phyloP scores from a whole-genome alignment of 2,797 vertebrate species.

The Australoheros facetus region DNA sequence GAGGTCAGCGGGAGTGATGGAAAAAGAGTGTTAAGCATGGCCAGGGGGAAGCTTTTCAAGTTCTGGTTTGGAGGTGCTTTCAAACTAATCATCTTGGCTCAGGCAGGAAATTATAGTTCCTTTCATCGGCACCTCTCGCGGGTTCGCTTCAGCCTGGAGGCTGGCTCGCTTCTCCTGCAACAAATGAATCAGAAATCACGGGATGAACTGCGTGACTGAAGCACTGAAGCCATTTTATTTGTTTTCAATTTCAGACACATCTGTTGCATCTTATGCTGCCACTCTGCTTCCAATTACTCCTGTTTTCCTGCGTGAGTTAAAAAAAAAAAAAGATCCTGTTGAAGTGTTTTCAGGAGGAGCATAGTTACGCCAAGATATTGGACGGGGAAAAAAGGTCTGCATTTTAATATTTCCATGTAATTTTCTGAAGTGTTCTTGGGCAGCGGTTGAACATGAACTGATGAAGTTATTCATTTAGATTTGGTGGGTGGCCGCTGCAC shows the following conservation, averaged over 20 bases:
- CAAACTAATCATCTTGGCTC: constrained; percentile 11
- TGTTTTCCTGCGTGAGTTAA: neutral
- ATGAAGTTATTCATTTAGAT: constrained; percentile 7
- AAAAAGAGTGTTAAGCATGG: neutral
- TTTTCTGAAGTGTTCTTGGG: neutral
- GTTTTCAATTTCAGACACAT: neutral
- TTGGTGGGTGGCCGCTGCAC: neutral
- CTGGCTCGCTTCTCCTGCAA: neutral
- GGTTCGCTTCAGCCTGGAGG: neutral
- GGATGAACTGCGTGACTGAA: neutral
- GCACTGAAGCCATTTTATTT: neutral
- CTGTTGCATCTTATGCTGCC: neutral
- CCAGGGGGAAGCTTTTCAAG: constrained; percentile 4
- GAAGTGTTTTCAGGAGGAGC: neutral
- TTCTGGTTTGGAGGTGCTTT: neutral
- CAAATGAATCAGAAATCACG: constrained; percentile 4
- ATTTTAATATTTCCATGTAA: constrained; percentile 4
- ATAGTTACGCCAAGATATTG: neutral
- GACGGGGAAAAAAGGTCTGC: neutral
- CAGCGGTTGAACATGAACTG: neutral
- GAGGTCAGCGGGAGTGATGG: neutral
- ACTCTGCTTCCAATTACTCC: neutral
- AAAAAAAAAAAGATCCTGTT: neutral
- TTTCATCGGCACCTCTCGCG: neutral
- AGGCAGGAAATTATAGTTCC: constrained; percentile 9